Evolutionary conservation across 2,888 invertebrate species (phyloP), one percentile per base, ranked within the genome.

Genomic region (Acholoe squamosa): DNA sequence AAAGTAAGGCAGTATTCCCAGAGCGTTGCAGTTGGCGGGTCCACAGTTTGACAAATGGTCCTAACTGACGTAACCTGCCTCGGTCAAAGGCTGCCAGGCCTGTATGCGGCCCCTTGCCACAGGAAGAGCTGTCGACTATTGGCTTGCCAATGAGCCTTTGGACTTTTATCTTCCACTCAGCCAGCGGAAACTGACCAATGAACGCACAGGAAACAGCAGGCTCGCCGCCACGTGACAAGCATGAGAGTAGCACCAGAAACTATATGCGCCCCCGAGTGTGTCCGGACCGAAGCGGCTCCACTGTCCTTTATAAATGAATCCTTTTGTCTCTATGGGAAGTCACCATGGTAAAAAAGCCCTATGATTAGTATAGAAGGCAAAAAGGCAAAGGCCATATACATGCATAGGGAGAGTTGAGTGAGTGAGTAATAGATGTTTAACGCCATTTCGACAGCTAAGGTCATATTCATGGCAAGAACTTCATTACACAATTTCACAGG

Each of bases 181-280:
- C 86, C 56, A 54, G 86, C 86, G 86, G 86, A 86, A 86, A 86
- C 54, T 86, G 56, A 86, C 86, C 86, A 86, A 86, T 86, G 54
- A 56, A 86, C 52, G 86, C 86, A 25, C 54, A 52, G 86, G 86
- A 86, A 86, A 56, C 86, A 80, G 80, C 80, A n/a, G 80, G 80
- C 34, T 80, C 80, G 19, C 86, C n/a, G 54, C 25, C 86, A 86
- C 86, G 86, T 86, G 86, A 86, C 86, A 54, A 28, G 52, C 86
- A 86, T 86, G 56, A 54, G 16, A 54, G 80, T 76, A 28, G 34
- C n/a, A 12, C 28, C 61, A 61, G 80, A 43, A 80, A 80, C 34
- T 43, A 25, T 28, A 14, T 0, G 71, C 71, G 25, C 71, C 71
- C 71, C 71, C 71, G 12, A 28, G 61, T 61, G 61, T 61, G n/a